These are phyloP conservation scores for Ditylenchus weischeri DNA, from an alignment of 2,888 invertebrate genomes.

Conservation along the genomic window DNA sequence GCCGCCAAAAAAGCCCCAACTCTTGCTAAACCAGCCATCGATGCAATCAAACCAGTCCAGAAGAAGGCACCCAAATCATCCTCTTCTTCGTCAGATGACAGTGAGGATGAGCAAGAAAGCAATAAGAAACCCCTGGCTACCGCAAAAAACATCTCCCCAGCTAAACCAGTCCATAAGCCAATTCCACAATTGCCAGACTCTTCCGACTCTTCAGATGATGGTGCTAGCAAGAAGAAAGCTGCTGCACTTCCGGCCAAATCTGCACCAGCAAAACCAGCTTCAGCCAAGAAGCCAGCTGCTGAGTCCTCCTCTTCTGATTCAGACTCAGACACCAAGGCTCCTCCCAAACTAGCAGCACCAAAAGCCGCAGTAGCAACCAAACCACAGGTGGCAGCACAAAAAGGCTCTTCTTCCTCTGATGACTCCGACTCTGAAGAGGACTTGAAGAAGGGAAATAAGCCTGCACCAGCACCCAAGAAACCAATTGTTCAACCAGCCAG, in stretches of 20 bases:
- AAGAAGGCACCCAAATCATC: too few relatives aligned
- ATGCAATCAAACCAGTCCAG: too few relatives aligned
- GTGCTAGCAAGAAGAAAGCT: neutral
- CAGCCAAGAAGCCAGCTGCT: neutral
- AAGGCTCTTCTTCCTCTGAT: neutral
- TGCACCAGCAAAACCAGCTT: neutral
- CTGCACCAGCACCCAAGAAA: neutral
- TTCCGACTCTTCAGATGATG: constrained; percentile 5
- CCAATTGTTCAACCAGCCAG: neutral
- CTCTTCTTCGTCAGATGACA: too few relatives aligned
- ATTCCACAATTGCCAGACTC: neutral
- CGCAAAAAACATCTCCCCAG: too few relatives aligned
- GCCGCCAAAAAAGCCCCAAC: neutral
- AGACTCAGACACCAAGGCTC: neutral
- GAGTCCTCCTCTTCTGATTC: constrained; percentile 2
- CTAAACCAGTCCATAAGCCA: too few relatives aligned
- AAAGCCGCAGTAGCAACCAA: too few relatives aligned
- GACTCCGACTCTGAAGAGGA: neutral
- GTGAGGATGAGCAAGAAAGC: too few relatives aligned
- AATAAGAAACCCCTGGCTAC: too few relatives aligned
- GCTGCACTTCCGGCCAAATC: neutral
- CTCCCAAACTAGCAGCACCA: neutral
- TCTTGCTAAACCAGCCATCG: too few relatives aligned
- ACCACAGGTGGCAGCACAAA: neutral
- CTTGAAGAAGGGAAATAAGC: too few relatives aligned